Conservation (phyloP, 2,113 vertebrate species). For the Rhinoderma darwinii region DNA sequence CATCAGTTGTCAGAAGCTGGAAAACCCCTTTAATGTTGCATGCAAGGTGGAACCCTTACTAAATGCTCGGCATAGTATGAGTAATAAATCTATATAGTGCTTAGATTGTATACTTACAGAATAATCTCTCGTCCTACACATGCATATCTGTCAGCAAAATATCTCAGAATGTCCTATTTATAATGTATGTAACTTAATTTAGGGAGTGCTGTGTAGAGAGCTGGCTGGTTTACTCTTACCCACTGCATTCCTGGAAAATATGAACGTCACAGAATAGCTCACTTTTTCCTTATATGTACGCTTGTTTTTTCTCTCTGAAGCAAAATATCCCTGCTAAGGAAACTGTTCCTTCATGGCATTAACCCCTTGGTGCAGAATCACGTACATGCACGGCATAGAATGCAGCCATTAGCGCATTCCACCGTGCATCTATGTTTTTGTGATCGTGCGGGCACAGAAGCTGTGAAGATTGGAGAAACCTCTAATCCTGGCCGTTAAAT, state of each 20-base stretch:
- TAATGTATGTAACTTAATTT: not conserved
- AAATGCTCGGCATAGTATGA: not conserved
- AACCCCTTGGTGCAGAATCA: too few relatives aligned
- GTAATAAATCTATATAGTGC: not conserved
- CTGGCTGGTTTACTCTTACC: not conserved
- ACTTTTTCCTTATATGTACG: slow-evolving; percentile 10
- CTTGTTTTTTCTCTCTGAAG: not conserved
- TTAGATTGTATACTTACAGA: slow-evolving; percentile 7
- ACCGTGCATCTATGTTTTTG: too few relatives aligned
- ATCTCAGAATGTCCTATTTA: not conserved
- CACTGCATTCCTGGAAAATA: slow-evolving; percentile 26
- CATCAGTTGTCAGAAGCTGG: too few relatives aligned
- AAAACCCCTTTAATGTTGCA: too few relatives aligned
- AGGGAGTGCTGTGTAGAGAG: not conserved
- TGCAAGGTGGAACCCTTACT: not conserved
- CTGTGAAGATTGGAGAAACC: too few relatives aligned
- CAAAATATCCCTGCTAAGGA: not conserved
- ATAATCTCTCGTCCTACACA: not conserved
- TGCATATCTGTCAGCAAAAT: not conserved
- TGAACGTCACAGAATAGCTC: not conserved
- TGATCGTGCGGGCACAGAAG: too few relatives aligned
- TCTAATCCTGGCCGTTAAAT: too few relatives aligned
- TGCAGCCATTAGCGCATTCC: too few relatives aligned
- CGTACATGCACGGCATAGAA: too few relatives aligned
- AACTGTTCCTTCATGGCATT: not conserved